A percentile compares a stretch with the other conserved stretches of the same genome.
Evolutionary conservation across 2,113 vertebrate genomes (phyloP).

Genomic region (Phoenicopterus ruber): DNA sequence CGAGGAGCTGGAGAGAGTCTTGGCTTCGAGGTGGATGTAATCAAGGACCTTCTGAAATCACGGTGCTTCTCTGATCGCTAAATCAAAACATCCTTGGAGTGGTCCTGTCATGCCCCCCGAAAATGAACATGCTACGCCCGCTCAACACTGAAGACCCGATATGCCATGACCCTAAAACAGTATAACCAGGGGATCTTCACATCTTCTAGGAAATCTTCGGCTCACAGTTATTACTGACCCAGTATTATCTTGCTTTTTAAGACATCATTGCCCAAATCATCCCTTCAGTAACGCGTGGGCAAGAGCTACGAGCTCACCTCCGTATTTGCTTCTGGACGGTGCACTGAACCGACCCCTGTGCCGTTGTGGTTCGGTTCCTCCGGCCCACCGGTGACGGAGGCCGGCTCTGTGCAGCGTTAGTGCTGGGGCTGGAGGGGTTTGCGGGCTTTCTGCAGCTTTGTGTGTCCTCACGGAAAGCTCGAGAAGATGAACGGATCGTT

Average conservation of each 20-base stretch:
- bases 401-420: rapidly evolving
- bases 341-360: rapidly evolving
- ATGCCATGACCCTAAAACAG: not conserved
- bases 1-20: not conserved
- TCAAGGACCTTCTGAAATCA: not conserved
- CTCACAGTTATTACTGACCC: not conserved
- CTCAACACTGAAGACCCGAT: not conserved
- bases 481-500: not conserved
- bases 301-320: not conserved
- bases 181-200: not conserved
- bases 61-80: not conserved
- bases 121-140: not conserved
- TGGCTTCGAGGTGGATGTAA: not conserved
- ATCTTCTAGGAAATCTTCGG: not conserved
- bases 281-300: rapidly evolving
- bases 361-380: not conserved
- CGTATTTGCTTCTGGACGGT: not conserved
- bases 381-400: rapidly evolving
- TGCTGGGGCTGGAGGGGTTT: not conserved
- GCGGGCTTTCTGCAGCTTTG: not conserved
- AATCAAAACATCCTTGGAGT: not conserved
- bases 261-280: not conserved
- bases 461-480: not conserved
- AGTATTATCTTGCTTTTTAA: not conserved
- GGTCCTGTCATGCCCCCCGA: not conserved